phyloP scores from a whole-genome alignment of 2,797 vertebrate species.

The Cyclura pinguis region DNA sequence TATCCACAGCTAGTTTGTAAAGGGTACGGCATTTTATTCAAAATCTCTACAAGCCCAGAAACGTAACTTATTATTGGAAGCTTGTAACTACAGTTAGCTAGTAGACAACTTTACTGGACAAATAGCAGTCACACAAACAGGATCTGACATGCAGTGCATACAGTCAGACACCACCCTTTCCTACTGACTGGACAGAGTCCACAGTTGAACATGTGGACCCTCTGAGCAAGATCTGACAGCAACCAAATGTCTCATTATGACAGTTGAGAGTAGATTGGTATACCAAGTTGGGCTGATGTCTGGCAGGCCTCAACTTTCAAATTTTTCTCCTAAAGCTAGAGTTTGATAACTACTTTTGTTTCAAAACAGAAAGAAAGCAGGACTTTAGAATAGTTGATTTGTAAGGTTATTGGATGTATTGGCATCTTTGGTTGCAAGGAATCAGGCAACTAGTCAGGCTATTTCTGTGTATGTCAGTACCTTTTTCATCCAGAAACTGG shows the following conservation, averaged over 20 bases:
- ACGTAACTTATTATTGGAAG: constrained; percentile 12
- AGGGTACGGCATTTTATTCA: neutral
- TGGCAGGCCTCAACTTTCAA: constrained; percentile 25
- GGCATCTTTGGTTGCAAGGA: neutral
- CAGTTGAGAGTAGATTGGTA: constrained; percentile 21
- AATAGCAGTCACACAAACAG: constrained; percentile 44
- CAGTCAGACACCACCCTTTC: constrained; percentile 41
- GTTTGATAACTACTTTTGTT: neutral
- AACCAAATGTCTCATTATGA: constrained; percentile 49
- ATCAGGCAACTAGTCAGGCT: neutral
- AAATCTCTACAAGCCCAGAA: neutral
- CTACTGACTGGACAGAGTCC: constrained; percentile 10
- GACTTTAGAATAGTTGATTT: neutral
- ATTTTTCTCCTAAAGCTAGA: constrained; percentile 31
- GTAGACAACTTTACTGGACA: constrained; percentile 40
- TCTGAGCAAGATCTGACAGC: constrained; percentile 60
- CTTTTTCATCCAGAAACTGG: neutral
- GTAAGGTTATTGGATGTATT: constrained; percentile 21
- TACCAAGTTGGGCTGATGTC: constrained; percentile 39
- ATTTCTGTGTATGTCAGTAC: neutral
- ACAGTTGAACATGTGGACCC: constrained; percentile 49
- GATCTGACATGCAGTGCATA: constrained; percentile 38
- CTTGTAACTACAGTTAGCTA: constrained; percentile 22
- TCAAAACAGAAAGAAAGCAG: constrained; percentile 14
- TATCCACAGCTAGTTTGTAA: neutral